Evolutionary conservation across 2,113 vertebrate species (phyloP).

Genomic region (Nothoprocta perdicaria): DNA sequence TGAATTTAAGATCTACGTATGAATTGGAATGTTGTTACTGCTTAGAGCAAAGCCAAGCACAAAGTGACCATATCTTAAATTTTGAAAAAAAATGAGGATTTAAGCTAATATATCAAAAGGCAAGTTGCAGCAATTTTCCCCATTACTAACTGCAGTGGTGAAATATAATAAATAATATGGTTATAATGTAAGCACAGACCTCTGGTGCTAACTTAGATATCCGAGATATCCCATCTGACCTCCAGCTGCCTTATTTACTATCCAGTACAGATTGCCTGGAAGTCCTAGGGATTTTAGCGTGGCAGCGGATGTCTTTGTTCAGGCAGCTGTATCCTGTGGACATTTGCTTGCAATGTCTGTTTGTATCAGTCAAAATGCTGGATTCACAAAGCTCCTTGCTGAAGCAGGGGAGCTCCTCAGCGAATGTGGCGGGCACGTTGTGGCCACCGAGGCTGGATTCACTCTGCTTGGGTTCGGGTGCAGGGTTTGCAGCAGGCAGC

Average conservation of each 20-base stretch:
- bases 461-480: background rate
- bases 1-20: background rate
- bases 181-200: background rate
- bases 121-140: background rate
- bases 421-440: rapidly evolving
- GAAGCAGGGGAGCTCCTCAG: background rate
- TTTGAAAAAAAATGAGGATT: background rate
- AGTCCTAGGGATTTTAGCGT: no score
- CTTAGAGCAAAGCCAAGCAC: background rate
- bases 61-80: background rate
- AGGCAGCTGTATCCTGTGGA: background rate
- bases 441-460: background rate
- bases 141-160: background rate
- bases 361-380: background rate
- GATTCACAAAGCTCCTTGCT: background rate
- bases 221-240: background rate
- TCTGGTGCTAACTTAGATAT: background rate
- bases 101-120: background rate
- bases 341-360: no score
- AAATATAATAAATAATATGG: background rate
- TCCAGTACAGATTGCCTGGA: background rate
- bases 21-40: background rate
- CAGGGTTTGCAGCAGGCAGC: background rate
- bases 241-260: background rate
- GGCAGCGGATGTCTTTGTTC: background rate